These are phyloP conservation scores for Drosophila demipolita DNA, from an alignment of 2,888 invertebrate genomes.

Conservation along the genomic window DNA sequence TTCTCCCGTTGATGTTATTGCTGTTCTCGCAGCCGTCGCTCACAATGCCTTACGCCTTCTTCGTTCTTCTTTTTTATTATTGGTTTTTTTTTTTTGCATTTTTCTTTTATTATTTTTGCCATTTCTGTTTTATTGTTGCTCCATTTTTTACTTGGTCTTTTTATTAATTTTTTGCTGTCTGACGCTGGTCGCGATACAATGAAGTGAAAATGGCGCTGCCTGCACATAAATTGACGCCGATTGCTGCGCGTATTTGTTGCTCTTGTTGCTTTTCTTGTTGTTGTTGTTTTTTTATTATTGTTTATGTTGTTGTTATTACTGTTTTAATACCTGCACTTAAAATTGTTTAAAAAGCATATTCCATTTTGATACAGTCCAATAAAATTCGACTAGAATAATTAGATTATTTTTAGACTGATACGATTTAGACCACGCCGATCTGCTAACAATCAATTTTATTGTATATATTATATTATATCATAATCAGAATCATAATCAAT, in stretches of 20 bases:
- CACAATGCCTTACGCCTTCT: slow-evolving; percentile 79
- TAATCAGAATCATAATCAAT: too few relatives aligned
- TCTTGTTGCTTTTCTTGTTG: slow-evolving; percentile 20
- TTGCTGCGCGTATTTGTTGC: slow-evolving; percentile 56
- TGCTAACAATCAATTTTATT: not conserved
- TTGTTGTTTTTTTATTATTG: slow-evolving; percentile 20
- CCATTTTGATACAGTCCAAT: not conserved
- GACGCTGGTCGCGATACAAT: slow-evolving; percentile 80
- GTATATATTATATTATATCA: too few relatives aligned
- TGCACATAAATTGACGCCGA: slow-evolving; percentile 82
- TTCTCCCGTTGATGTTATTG: slow-evolving; percentile 67
- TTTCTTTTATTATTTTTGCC: slow-evolving; percentile 48
- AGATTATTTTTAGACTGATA: not conserved
- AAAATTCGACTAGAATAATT: not conserved
- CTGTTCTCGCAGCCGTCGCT: slow-evolving; percentile 45
- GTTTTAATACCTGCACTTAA: slow-evolving; percentile 27
- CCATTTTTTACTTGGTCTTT: slow-evolving; percentile 77
- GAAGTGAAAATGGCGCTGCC: slow-evolving; percentile 80
- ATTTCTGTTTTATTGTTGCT: slow-evolving; percentile 79
- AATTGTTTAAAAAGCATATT: slow-evolving; percentile 13
- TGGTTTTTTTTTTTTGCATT: slow-evolving; percentile 30
- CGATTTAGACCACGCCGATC: not conserved
- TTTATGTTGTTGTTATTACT: slow-evolving; percentile 21
- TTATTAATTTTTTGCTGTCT: slow-evolving; percentile 81
- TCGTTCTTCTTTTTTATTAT: slow-evolving; percentile 48